These are phyloP conservation scores for Rhorus exstirpatorius DNA, from an alignment of 2,888 invertebrate species.

Conservation along the genomic window DNA sequence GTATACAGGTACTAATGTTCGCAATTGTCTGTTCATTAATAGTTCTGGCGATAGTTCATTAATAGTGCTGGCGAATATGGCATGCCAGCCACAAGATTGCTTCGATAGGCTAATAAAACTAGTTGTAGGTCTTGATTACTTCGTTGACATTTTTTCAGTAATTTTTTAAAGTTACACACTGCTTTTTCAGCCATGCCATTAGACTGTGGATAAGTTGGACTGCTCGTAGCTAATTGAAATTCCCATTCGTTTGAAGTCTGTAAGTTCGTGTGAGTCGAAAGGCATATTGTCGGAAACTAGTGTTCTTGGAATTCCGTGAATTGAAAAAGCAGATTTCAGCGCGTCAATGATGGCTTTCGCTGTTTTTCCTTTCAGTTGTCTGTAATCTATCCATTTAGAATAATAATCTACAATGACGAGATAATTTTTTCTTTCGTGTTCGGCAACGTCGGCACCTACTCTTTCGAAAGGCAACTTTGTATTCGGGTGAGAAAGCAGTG, in stretches of 20 bases:
- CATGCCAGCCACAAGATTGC: slow-evolving; percentile 69
- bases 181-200: slow-evolving; percentile 71
- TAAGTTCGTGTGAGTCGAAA: slow-evolving; percentile 55
- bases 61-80: slow-evolving; percentile 66
- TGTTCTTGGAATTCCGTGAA: slow-evolving; percentile 65
- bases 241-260: slow-evolving; percentile 53
- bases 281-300: slow-evolving; percentile 69
- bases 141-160: slow-evolving; percentile 69
- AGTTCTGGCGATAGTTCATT: slow-evolving; percentile 43
- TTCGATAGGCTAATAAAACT: slow-evolving; percentile 72
- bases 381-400: slow-evolving; percentile 69
- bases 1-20: too few relatives aligned
- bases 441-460: too few relatives aligned
- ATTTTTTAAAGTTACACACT: slow-evolving; percentile 72
- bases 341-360: slow-evolving; percentile 50
- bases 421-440: too few relatives aligned
- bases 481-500: slow-evolving; percentile 58
- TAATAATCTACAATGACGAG: slow-evolving; percentile 69
- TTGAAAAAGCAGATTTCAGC: slow-evolving; percentile 65
- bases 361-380: slow-evolving; percentile 41
- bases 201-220: slow-evolving; percentile 66
- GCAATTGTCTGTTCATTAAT: too few relatives aligned
- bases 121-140: slow-evolving; percentile 62
- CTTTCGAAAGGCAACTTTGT: slow-evolving; percentile 66
- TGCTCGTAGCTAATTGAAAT: not conserved